Base-by-base conservation (phyloP, 1,140 invertebrate species). In the Saccostrea cuccullata region DNA sequence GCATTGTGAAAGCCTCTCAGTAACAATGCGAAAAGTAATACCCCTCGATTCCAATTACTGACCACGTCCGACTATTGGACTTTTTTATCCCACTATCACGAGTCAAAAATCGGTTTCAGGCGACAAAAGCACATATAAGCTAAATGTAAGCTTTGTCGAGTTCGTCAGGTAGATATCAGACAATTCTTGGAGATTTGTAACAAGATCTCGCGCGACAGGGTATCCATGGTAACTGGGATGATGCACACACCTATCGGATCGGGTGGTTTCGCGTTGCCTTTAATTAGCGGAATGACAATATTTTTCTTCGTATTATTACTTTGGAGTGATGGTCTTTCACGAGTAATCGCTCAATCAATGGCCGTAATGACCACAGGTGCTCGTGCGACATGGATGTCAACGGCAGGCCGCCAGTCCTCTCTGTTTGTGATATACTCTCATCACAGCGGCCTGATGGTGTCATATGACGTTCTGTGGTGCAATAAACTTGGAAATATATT, bases 241-340 rank as follows among this genome's bases (percentile, higher is more conserved):
- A 55, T 55, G 82, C 82, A 56, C 55, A 84, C 82, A 84, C 40
- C 82, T 84, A 84, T 84, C 82, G 40, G 82, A 84, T 84, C 55
- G 82, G 82, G 82, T 55, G 55, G 82, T 56, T 84, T 56, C 82
- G 55, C 40, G 55, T 84, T 84, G 40, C 55, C 82, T 55, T 84
- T 84, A 84, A 84, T 84, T 84, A 84, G 82, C 55, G 40, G n/a
- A 84, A 84, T 84, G 82, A 84, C 82, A 84, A 84, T 84, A 56
- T 84, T 84, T 84, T 84, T 55, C 82, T 77, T 55, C 23, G 23
- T 84, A 84, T 56, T 55, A 84, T 84, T n/a, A 56, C 82, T 84
- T 20, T 84, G 55, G 82, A 56, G 55, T 55, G 55, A 55, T 56
- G 82, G 82, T 84, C 55, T 84, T 84, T 56, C 40, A 84, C 40